A percentile compares a stretch with the other conserved stretches of the same genome.
Conservation (phyloP, 1,140 invertebrate genomes). For the Bradynema listronoti region DNA sequence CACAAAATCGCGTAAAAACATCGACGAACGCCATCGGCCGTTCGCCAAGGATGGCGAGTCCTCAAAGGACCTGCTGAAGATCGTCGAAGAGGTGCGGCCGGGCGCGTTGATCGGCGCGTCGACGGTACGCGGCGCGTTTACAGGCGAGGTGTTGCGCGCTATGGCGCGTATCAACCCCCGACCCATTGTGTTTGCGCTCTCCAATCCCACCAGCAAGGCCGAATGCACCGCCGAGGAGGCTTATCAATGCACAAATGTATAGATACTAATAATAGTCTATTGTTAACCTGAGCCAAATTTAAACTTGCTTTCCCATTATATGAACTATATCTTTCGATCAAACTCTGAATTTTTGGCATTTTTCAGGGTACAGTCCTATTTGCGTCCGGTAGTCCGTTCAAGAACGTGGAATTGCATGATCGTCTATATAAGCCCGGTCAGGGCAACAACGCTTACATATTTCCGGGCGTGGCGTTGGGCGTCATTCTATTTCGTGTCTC, state of each 20-base stretch:
- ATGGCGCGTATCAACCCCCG: slow-evolving; percentile 78
- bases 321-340: background rate
- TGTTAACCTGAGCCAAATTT: too few species aligned
- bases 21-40: slow-evolving; percentile 67
- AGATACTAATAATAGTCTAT: slow-evolving; percentile 29
- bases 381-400: slow-evolving; percentile 84
- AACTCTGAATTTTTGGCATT: background rate
- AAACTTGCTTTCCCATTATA: background rate
- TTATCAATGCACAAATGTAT: slow-evolving; percentile 75
- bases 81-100: slow-evolving; percentile 76
- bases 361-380: slow-evolving; percentile 77
- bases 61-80: slow-evolving; percentile 70
- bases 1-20: slow-evolving; percentile 33
- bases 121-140: slow-evolving; percentile 82
- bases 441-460: slow-evolving; percentile 93
- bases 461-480: slow-evolving; percentile 83
- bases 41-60: slow-evolving; percentile 76
- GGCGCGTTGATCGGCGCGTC: slow-evolving; percentile 70
- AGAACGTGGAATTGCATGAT: slow-evolving; percentile 70
- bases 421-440: slow-evolving; percentile 80
- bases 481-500: slow-evolving; percentile 73
- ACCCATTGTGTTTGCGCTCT: slow-evolving; percentile 87
- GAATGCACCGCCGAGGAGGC: slow-evolving; percentile 91
- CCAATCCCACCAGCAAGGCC: slow-evolving; percentile 89
- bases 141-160: slow-evolving; percentile 71